These are phyloP conservation scores for Zaprionus davidi DNA, from an alignment of 1,140 invertebrate species.

Conservation along the genomic window DNA sequence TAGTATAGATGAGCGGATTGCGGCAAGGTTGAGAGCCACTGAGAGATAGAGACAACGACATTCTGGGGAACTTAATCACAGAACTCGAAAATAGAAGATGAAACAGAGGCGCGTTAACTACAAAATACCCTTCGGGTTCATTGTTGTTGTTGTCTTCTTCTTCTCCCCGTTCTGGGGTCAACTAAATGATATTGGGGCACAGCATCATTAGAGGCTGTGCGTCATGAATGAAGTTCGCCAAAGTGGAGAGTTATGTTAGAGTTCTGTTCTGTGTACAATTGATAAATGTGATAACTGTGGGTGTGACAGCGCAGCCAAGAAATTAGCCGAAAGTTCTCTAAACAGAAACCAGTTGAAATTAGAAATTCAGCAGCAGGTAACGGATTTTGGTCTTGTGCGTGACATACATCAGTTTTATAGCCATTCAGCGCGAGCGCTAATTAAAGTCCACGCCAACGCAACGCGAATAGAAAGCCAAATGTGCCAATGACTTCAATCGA, in stretches of 20 bases:
- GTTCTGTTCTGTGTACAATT: background rate
- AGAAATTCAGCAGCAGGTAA: constrained; percentile 50
- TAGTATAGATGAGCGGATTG: constrained; percentile 9
- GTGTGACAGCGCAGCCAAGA: constrained; percentile 49
- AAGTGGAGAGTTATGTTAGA: constrained; percentile 1
- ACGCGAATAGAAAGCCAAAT: constrained; percentile 65
- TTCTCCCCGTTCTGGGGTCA: constrained; percentile 28
- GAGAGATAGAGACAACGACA: constrained; percentile 26
- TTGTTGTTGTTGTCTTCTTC: background rate
- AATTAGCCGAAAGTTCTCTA: constrained; percentile 27
- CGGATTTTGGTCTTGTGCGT: constrained; percentile 53
- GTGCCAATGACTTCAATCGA: constrained; percentile 57
- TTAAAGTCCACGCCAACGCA: constrained; percentile 61
- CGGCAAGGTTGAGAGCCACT: constrained; percentile 15
- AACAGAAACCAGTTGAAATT: constrained; percentile 55
- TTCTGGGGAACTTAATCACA: constrained; percentile 68
- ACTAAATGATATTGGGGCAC: constrained; percentile 32
- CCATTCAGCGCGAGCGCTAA: constrained; percentile 56
- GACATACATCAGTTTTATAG: constrained; percentile 77
- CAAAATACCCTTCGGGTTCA: constrained; percentile 32
- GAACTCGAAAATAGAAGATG: constrained; percentile 72
- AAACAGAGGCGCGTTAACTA: constrained; percentile 50
- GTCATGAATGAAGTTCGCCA: constrained; percentile 37
- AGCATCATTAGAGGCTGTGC: constrained; percentile 25
- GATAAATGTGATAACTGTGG: constrained; percentile 38